Percentiles rank a stretch among this genome's conserved stretches.
Conservation (phyloP, 2,888 invertebrate genomes). For the Archaeoteleia sp. region DNA sequence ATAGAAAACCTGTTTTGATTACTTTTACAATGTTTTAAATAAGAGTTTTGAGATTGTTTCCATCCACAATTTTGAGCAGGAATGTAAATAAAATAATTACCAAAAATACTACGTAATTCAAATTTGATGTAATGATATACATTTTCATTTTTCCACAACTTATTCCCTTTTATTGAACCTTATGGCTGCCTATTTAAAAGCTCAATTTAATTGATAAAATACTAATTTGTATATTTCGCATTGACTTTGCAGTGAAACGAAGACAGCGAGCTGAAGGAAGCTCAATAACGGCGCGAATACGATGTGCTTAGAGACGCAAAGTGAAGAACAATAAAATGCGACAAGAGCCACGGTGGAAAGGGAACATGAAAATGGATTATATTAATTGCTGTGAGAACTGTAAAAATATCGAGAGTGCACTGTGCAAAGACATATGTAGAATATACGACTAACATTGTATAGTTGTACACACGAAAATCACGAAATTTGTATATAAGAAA, state of each 20-base stretch:
- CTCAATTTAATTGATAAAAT: no score
- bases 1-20: no score
- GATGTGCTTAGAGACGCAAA: slow-evolving; percentile 59
- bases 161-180: slow-evolving; percentile 24
- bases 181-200: slow-evolving; percentile 35
- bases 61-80: no score
- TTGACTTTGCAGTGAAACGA: slow-evolving; percentile 69
- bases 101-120: no score
- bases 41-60: no score
- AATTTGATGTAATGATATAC: no score
- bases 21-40: no score
- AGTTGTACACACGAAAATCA: slow-evolving; percentile 47
- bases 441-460: slow-evolving; percentile 39
- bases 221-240: slow-evolving; percentile 3
- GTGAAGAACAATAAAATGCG: slow-evolving; percentile 35
- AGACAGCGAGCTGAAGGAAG: slow-evolving; percentile 54
- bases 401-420: slow-evolving; percentile 34
- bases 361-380: slow-evolving; percentile 9
- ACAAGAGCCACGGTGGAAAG: slow-evolving; percentile 9
- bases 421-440: slow-evolving; percentile 35
- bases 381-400: slow-evolving; percentile 38
- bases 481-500: slow-evolving; percentile 43
- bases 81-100: no score
- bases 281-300: slow-evolving; percentile 62
- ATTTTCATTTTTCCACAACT: no score